Evolutionary conservation across 2,888 invertebrate species (phyloP), one percentile per base, ranked within the genome.

Genomic region (Pyrochroa serraticornis): DNA sequence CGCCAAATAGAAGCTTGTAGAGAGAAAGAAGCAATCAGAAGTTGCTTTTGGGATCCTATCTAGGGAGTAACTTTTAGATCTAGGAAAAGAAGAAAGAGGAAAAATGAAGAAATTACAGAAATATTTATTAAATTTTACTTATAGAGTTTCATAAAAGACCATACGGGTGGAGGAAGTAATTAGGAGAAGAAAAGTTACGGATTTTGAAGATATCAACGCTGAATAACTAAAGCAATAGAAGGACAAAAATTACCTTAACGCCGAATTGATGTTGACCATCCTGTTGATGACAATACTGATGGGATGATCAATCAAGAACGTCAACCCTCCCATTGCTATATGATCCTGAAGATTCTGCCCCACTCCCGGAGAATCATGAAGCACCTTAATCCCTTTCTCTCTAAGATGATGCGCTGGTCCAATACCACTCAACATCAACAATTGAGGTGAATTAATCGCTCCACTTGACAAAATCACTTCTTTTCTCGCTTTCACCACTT

Each of bases 271-370:
- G 72, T 93, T 94, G 1, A 94, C 91, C 70, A 93, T 82, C 33
- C 94, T 83, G 65, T 85, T 88, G 84, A 92, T 88, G 0, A 93
- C 88, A 67, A 93, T 81, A 71, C 91, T 91, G 13, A 94, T 82
- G 22, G 92, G 90, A 69, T 90, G 85, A 74, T 94, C 93, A 39
- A 94, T 86, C 41, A 88, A 81, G 72, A 95, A 95, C 1, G 88
- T 85, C 9, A 95, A 76, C 0, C 93, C 94, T 1, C 93, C 93
- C 0, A 92, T 87, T 0, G 93, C 93, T 46, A 95, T 93, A 76
- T 95, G 95, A 78, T 95, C 95, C 79, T 93, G 93, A 36, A 95
- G 82, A 77, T 95, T 95, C 73, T 85, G 84, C 0, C 95, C 95
- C 0, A 95, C 94, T 1, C 93, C 93, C 0, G 92, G 92, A 33